Base-by-base conservation (phyloP, 2,888 invertebrate genomes). In the Drosophila mettleri region DNA sequence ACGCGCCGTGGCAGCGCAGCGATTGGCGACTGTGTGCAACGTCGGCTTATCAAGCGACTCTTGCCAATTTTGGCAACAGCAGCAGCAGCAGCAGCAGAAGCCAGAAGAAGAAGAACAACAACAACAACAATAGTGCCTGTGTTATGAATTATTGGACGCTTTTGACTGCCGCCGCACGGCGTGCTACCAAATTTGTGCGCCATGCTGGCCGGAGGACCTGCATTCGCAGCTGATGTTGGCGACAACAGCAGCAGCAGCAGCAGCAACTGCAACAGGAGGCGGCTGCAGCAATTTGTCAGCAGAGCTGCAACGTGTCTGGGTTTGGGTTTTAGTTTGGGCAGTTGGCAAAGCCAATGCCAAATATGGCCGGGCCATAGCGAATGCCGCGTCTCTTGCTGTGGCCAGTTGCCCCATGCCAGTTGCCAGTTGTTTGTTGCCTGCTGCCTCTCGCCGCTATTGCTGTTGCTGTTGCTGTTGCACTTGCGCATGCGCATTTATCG, bases 401-500 rank as follows among this genome's bases (percentile, higher is more conserved):
- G 60, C 70, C 69, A 78, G 69, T 68, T 80, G 70, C 66, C 55
- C 46, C 46, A 48, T 6, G 33, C n/a, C n/a, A n/a, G n/a, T n/a
- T 22, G 49, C 49, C 49, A 33, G 49, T 49, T 68, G 75, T 46
- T 60, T 29, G 41, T 39, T 62, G 66, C 57, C 45, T 27, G 24
- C 9, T 27, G 41, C 36, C 14, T 16, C 5, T 9, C 34, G 57
- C 57, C 49, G 12, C 60, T 33, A 0, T 41, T 52, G 49, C 3
- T 62, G 18, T 29, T 36, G 62, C 27, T 59, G 62, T 62, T 64
- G 59, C 39, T 51, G 45, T 58, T 86, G 81, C 88, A 86, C 88
- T 86, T 88, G 86, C 87, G 75, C 84, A 80, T 86, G 88, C 85
- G 88, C 86, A 86, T 80, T 86, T 84, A 88, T 84, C 86, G 88